Conservation (phyloP, 2,113 vertebrate species). For the Neodon shergylaensis region DNA sequence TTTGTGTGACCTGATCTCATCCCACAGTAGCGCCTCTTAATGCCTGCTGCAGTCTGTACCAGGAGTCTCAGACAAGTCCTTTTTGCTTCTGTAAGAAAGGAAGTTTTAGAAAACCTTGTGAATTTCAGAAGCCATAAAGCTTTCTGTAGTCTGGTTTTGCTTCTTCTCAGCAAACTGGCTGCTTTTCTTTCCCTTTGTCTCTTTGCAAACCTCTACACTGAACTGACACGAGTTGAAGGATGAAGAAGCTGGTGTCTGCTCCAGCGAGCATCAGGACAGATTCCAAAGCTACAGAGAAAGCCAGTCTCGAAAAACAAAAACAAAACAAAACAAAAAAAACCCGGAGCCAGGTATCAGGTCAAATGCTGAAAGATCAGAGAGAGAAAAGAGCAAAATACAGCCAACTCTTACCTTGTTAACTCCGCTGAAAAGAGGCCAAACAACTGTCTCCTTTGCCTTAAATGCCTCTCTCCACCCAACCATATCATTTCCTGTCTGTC, state of each 20-base stretch:
- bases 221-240: conserved; percentile 1
- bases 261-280: background rate
- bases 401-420: too few relatives aligned
- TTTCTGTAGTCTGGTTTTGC: conserved; percentile 40
- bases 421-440: too few relatives aligned
- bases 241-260: conserved; percentile 19
- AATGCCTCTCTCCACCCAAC: too few relatives aligned
- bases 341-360: too few relatives aligned
- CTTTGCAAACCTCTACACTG: background rate
- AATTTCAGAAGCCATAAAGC: conserved; percentile 1
- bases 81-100: conserved; percentile 8
- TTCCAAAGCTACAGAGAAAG: too few relatives aligned
- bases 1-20: conserved; percentile 56
- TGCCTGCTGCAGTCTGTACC: conserved; percentile 7
- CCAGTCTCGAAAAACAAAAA: too few relatives aligned
- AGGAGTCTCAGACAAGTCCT: conserved; percentile 1
- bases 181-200: conserved; percentile 49
- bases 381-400: too few relatives aligned
- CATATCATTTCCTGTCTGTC: too few relatives aligned
- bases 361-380: too few relatives aligned
- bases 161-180: conserved; percentile 36
- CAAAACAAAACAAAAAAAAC: too few relatives aligned
- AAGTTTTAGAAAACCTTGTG: conserved; percentile 29
- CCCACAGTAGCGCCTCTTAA: background rate
- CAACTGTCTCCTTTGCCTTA: too few relatives aligned